Percentiles rank a stretch among this genome's conserved stretches.
These are phyloP conservation scores for Aegypius monachus DNA, from an alignment of 2,113 vertebrate species.

Conservation along the genomic window DNA sequence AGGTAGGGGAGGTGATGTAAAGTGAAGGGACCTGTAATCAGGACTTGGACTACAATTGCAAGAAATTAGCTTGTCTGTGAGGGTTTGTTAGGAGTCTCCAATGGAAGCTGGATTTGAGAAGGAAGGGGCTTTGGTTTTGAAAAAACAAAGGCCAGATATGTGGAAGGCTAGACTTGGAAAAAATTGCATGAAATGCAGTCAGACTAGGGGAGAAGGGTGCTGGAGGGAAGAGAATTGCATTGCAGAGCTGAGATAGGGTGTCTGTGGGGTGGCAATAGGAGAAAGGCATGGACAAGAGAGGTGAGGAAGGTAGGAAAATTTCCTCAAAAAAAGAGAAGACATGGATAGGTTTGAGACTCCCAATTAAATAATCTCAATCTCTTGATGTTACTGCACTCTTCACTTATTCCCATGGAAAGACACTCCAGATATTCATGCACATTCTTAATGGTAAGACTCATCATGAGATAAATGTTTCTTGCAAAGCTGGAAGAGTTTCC, in stretches of 20 bases:
- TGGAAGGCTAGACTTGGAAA: neutral
- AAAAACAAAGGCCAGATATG: neutral
- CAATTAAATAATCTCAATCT: neutral
- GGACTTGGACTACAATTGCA: neutral
- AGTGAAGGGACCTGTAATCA: neutral
- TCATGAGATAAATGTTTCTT: neutral
- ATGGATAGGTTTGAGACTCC: neutral
- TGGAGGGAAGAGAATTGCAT: neutral
- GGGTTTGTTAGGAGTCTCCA: neutral
- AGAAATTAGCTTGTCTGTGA: neutral
- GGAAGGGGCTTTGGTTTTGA: neutral
- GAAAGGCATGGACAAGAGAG: neutral
- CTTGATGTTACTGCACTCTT: neutral
- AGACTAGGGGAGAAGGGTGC: neutral
- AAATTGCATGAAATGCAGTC: neutral
- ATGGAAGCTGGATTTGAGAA: neutral
- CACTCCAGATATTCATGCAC: neutral
- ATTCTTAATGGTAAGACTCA: neutral
- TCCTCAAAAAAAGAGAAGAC: neutral
- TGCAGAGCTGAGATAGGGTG: neutral
- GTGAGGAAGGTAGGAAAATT: neutral
- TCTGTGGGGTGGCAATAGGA: neutral
- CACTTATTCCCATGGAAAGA: neutral
- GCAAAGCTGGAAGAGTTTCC: neutral
- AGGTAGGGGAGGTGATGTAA: neutral